Evolutionary conservation across 2,113 vertebrate genomes (phyloP).

Genomic region (Austrofundulus limnaeus): DNA sequence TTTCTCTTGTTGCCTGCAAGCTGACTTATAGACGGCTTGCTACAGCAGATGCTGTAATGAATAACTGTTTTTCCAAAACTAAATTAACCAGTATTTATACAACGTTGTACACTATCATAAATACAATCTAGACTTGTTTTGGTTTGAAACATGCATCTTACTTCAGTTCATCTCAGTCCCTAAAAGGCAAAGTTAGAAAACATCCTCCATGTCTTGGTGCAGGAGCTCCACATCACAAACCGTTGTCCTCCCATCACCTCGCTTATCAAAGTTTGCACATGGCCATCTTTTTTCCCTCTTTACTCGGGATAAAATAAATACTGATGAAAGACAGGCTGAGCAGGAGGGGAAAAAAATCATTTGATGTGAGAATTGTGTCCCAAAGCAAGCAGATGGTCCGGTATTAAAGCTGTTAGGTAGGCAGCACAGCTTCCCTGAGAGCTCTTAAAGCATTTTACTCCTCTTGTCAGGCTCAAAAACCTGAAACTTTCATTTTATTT

Average conservation of each 20-base stretch:
- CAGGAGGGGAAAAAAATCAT: conserved; percentile 2
- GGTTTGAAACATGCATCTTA: conserved; percentile 3
- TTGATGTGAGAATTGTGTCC: not conserved
- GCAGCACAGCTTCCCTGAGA: conserved; percentile 12
- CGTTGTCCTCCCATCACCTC: not conserved
- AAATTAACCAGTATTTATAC: conserved; percentile 14
- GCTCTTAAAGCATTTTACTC: conserved; percentile 23
- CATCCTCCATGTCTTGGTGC: not conserved
- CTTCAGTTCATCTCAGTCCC: not conserved
- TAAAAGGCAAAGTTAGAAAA: not conserved
- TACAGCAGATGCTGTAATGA: not conserved
- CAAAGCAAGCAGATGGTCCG: conserved; percentile 19
- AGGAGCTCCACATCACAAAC: not conserved
- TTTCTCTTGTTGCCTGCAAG: not conserved
- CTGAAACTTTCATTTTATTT: conserved; percentile 10
- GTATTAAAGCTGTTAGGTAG: conserved; percentile 13
- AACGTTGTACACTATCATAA: conserved; percentile 1
- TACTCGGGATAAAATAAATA: not conserved
- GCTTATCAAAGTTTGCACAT: not conserved
- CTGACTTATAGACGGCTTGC: not conserved
- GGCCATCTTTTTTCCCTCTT: conserved; percentile 6
- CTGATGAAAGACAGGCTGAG: conserved; percentile 13
- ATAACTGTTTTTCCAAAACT: conserved; percentile 5
- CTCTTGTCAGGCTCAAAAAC: not conserved
- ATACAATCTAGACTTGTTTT: conserved; percentile 17